These are phyloP conservation scores for Pleuronectes platessa DNA, from an alignment of 2,113 vertebrate genomes.

Conservation along the genomic window DNA sequence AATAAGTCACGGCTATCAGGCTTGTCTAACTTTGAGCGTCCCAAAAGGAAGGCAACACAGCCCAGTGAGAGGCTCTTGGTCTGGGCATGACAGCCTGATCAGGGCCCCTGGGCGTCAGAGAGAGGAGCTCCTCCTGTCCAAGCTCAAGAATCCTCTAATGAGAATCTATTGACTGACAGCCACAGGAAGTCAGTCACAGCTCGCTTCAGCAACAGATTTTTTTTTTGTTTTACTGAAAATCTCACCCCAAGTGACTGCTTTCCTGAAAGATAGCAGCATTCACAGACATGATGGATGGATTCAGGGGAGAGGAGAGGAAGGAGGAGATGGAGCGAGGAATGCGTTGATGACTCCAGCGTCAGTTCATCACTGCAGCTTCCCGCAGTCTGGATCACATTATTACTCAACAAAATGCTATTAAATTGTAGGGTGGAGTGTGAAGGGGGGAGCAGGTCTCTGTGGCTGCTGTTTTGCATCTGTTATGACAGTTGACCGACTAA, in stretches of 20 bases:
- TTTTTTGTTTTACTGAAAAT: not conserved
- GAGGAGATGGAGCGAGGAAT: constrained; percentile 4
- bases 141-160: constrained; percentile 36
- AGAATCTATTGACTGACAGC: constrained; percentile 38
- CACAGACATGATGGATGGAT: constrained; percentile 52
- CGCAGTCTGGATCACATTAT: constrained; percentile 30
- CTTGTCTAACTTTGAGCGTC: constrained; percentile 30
- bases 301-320: constrained; percentile 6
- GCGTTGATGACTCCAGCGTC: constrained; percentile 24
- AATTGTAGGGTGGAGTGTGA: constrained; percentile 35
- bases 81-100: constrained; percentile 50
- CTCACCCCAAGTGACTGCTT: constrained; percentile 6
- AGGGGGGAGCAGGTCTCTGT: constrained; percentile 17
- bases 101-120: constrained; percentile 32
- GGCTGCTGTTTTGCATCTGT: constrained; percentile 20
- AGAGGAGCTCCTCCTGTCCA: constrained; percentile 34
- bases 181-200: constrained; percentile 13
- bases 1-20: constrained; percentile 57
- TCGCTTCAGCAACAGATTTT: not conserved
- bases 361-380: constrained; percentile 31
- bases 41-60: constrained; percentile 31
- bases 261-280: constrained; percentile 23
- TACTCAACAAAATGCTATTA: constrained; percentile 35
- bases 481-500: constrained; percentile 18
- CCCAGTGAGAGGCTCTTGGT: constrained; percentile 40